Base-by-base conservation (phyloP, 1,140 invertebrate species). In the Drosophila gunungcola region DNA sequence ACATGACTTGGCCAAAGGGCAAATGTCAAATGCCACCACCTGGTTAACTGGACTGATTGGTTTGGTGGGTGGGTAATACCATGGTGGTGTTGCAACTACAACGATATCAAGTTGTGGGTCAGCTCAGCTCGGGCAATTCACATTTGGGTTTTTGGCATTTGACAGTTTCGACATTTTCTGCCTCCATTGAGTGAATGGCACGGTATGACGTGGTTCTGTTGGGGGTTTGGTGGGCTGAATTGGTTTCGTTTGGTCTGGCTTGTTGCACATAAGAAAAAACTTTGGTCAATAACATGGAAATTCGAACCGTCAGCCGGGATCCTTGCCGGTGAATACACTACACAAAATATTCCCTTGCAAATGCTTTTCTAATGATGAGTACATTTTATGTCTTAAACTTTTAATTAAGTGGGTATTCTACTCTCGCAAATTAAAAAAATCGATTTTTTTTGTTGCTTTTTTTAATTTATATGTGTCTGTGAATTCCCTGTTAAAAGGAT, bases 131-230 rank as follows among this genome's bases (percentile, higher is more conserved):
- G 34, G 51, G 78, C 56, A 73, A 88, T 79, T 68, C 79, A 83
- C 83, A 88, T 86, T 86, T 88, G 63, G 79, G 80, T 78, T 89
- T 88, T 88, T 89, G 84, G 84, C 84, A 89, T 88, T 89, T 88
- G 83, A 88, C 83, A 88, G 83, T 89, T 89, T 89, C 65, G 84
- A 88, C 84, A 79, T 88, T 83, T 86, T 73, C 83, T 76, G 69
- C 72, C 63, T 77, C 72, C 61, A 67, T 80, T 76, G 81, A 85
- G 61, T 75, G 55, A 48, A 49, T 29, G 54, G n/a, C 43, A 42
- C 16, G 12, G 39, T 52, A 12, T n/a, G 27, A 45, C 42, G 46
- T 60, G 54, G 54, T 60, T 29, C 60, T 42, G 48, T 43, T 29
- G 25, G 13, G 2, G 5, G 16, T 34, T 51, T 51, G 2, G 32